Evolutionary conservation across 2,113 vertebrate species (phyloP).

Genomic region (Sylvilagus bachmani): DNA sequence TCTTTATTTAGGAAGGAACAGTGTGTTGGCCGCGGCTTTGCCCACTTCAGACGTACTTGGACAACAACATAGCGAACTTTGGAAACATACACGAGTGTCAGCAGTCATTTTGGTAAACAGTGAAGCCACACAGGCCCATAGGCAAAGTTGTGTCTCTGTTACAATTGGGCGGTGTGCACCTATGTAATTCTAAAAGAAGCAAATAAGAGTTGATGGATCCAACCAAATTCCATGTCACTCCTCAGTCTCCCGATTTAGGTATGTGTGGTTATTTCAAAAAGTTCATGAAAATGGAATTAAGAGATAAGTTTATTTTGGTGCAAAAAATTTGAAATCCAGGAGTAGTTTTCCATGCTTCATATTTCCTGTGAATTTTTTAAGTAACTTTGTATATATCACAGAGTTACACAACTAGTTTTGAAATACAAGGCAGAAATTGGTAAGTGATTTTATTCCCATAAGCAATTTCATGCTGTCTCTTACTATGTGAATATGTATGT

Average conservation of each 20-base stretch:
- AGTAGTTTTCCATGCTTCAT: too few relatives aligned
- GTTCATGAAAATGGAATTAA: too few relatives aligned
- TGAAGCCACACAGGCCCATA: background rate
- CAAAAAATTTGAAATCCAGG: too few relatives aligned
- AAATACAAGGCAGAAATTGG: conserved; percentile 13
- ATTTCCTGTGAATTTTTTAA: too few relatives aligned
- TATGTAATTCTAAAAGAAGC: conserved; percentile 37
- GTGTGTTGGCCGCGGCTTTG: conserved; percentile 18
- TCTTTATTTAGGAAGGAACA: background rate
- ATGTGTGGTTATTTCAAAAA: too few relatives aligned
- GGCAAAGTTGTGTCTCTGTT: background rate
- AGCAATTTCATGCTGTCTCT: background rate
- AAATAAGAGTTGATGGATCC: conserved; percentile 15
- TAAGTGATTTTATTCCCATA: conserved; percentile 28
- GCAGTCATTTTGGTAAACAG: conserved; percentile 30
- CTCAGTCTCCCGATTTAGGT: background rate
- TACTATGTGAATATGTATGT: background rate
- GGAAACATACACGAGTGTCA: conserved; percentile 14
- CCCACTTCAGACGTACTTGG: conserved; percentile 16
- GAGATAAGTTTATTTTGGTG: too few relatives aligned
- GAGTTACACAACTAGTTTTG: background rate
- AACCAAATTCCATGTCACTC: conserved; percentile 1
- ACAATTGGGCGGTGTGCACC: background rate
- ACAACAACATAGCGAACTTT: conserved; percentile 5
- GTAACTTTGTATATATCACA: background rate